Base-by-base conservation (phyloP, 2,797 vertebrate genomes). In the Sebastes alutus region DNA sequence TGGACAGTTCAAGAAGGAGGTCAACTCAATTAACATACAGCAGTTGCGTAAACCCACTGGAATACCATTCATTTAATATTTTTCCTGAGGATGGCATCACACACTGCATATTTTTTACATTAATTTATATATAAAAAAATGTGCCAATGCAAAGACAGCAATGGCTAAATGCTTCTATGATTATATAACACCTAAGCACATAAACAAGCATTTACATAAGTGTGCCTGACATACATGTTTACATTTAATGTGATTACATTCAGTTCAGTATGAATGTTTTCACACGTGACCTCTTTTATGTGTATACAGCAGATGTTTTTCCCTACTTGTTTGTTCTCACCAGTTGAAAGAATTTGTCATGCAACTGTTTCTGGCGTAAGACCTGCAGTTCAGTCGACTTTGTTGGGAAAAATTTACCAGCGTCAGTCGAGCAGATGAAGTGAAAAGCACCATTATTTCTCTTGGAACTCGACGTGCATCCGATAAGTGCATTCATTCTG, bases 171-270 rank as follows among this genome's bases (percentile, higher is more conserved):
- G 52, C 5, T 49, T 25, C 25, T 38, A 23, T 32, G 1, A 59
- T 78, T 75, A 83, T 23, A 65, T 75, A 60, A 81, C 7, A 10
- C 72, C 16, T 5, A 27, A 61, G 27, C 32, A 66, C 29, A 75
- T 72, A 66, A 77, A 82, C 66, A 68, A 7, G n/a, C 20, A n/a
- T 82, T 81, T 86, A 77, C 9, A 77, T 81, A 82, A 90, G 67
- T 32, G 74, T 75, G 38, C 59, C 20, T 76, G 56, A 66, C 32
- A 33, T 33, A 30, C 6, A 61, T 27, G 25, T 73, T 75, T 66
- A 55, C 16, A 27, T 82, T 29, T 52, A 67, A 58, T 49, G 46
- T 49, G 46, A 42, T 42, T 42, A 42, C 38, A 42, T 42, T 42
- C 64, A 1, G 25, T 25, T 38, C 46, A 25, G 35, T 12, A 2